These are phyloP conservation scores for Chionis minor DNA, from an alignment of 2,113 vertebrate species.

Conservation along the genomic window DNA sequence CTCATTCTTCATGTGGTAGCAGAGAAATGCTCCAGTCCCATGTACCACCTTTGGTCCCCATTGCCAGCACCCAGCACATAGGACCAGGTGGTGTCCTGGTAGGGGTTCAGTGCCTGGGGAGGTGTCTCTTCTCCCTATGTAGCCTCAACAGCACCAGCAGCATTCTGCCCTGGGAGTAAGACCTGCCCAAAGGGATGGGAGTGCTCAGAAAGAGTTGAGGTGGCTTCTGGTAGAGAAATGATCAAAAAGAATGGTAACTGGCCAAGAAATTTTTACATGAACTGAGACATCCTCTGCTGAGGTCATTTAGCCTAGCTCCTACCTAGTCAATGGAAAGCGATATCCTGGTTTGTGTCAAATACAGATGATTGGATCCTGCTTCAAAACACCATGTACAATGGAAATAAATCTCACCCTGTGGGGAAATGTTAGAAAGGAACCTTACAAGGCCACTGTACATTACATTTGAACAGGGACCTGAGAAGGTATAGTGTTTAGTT, in stretches of 20 bases:
- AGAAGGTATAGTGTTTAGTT: background rate
- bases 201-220: background rate
- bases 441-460: background rate
- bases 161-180: background rate
- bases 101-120: accelerated
- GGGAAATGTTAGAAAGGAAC: background rate
- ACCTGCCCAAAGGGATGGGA: background rate
- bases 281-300: background rate
- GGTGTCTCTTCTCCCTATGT: accelerated
- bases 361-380: background rate
- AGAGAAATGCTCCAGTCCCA: background rate
- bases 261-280: background rate
- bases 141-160: background rate
- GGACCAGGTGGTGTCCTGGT: background rate
- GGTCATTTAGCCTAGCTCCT: background rate
- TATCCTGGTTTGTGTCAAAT: background rate
- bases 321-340: background rate
- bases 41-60: accelerated
- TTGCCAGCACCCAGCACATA: background rate
- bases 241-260: background rate
- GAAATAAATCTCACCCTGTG: background rate
- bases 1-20: background rate
- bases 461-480: background rate
- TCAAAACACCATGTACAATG: background rate
- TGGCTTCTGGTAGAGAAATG: background rate